Conservation (phyloP, 2,797 vertebrate genomes). For the Coranthus polyacanthus region DNA sequence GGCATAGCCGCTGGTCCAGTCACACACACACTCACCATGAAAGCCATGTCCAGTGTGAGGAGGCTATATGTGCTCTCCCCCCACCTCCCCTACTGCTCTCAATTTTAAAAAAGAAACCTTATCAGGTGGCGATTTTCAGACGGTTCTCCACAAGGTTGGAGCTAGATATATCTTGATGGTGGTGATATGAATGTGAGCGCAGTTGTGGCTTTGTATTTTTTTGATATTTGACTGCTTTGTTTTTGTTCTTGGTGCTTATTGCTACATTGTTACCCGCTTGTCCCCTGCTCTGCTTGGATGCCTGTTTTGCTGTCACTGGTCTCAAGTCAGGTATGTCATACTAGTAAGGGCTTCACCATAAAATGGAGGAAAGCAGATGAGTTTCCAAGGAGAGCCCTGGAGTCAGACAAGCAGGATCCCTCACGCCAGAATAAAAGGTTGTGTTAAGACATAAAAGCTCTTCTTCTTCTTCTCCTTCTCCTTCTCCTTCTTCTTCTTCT, state of each 20-base stretch:
- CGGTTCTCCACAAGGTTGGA: conserved; percentile 69
- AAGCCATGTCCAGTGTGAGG: conserved; percentile 79
- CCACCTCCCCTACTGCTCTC: conserved; percentile 18
- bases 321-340: conserved; percentile 94
- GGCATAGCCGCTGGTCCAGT: conserved; percentile 90
- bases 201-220: conserved; percentile 29
- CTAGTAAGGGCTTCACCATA: conserved; percentile 91
- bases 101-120: conserved; percentile 42
- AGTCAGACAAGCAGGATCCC: conserved; percentile 81
- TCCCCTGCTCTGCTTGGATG: conserved; percentile 63
- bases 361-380: conserved; percentile 98
- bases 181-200: conserved; percentile 46
- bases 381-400: conserved; percentile 84
- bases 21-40: conserved; percentile 54
- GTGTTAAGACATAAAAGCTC: conserved; percentile 63
- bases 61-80: conserved; percentile 49
- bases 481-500: conserved; percentile 12
- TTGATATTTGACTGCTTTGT: conserved; percentile 25
- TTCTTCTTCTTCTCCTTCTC: conserved; percentile 24
- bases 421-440: conserved; percentile 84
- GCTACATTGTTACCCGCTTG: conserved; percentile 56
- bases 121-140: conserved; percentile 66
- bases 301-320: conserved; percentile 78
- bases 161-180: conserved; percentile 47
- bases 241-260: conserved; percentile 35